These are phyloP conservation scores for Galerucella pusilla DNA, from an alignment of 2,888 invertebrate species.

Conservation along the genomic window DNA sequence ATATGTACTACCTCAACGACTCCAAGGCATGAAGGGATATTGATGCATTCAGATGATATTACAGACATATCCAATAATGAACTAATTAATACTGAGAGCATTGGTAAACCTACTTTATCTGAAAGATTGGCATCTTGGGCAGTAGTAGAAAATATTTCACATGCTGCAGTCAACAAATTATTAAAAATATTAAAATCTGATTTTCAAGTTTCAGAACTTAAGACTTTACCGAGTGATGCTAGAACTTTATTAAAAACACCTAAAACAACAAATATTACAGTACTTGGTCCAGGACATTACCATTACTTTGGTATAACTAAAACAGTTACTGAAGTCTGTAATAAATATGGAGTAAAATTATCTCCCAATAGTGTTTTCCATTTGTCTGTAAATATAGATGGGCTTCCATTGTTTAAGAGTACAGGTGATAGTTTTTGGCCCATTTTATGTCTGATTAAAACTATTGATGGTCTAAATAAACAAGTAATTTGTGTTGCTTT, in stretches of 20 bases:
- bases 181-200: constrained; percentile 21
- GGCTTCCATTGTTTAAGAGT: constrained; percentile 30
- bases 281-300: constrained; percentile 7
- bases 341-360: constrained; percentile 9
- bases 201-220: constrained; percentile 18
- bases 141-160: constrained; percentile 16
- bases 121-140: constrained; percentile 21
- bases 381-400: constrained; percentile 32
- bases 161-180: too few relatives aligned
- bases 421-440: constrained; percentile 25
- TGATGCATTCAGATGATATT: too few relatives aligned
- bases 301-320: constrained; percentile 24
- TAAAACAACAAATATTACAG: constrained; percentile 3
- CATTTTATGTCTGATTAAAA: constrained; percentile 27
- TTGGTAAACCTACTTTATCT: constrained; percentile 4
- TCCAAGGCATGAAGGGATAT: too few relatives aligned
- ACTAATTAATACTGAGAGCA: background rate
- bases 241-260: constrained; percentile 26
- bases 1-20: too few relatives aligned
- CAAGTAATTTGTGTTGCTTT: constrained; percentile 26
- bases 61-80: constrained; percentile 4
- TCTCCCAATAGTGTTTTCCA: constrained; percentile 2
- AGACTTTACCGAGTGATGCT: constrained; percentile 18
- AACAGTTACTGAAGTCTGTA: constrained; percentile 15
- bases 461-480: constrained; percentile 18